These are phyloP conservation scores for Embiotoca jacksoni DNA, from an alignment of 2,113 vertebrate species.

Conservation along the genomic window DNA sequence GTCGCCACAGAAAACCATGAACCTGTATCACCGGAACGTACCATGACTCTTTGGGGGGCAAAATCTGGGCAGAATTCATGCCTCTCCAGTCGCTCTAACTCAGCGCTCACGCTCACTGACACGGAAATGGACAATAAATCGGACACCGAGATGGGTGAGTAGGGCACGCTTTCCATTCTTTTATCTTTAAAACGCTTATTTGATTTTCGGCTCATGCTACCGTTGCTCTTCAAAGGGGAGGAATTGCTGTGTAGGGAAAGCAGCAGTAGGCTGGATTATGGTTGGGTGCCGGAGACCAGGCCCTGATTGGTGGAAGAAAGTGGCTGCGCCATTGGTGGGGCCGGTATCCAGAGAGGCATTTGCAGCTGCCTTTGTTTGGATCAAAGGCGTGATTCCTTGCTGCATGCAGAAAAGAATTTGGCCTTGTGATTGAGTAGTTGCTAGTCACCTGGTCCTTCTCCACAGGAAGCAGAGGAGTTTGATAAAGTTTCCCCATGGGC, in stretches of 20 bases:
- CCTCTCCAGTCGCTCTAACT: constrained; percentile 98
- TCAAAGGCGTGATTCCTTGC: constrained; percentile 72
- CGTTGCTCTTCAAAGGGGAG: constrained; percentile 36
- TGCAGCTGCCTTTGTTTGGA: constrained; percentile 76
- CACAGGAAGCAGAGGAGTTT: constrained; percentile 71
- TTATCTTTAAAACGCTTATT: constrained; percentile 33
- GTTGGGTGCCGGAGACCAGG: constrained; percentile 50
- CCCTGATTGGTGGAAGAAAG: constrained; percentile 69
- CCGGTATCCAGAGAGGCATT: constrained; percentile 58
- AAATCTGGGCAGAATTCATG: constrained; percentile 95
- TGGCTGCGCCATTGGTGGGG: constrained; percentile 64
- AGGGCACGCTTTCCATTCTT: constrained; percentile 40
- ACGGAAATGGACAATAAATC: constrained; percentile 98
- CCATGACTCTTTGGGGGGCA: constrained; percentile 95
- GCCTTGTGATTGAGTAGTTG: constrained; percentile 69
- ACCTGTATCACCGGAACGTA: constrained; percentile 94
- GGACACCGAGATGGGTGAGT: constrained; percentile 97
- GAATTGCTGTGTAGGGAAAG: constrained; percentile 25
- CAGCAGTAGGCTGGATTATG: constrained; percentile 58
- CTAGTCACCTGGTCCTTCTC: constrained; percentile 84
- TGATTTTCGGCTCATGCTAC: constrained; percentile 38
- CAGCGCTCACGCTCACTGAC: constrained; percentile 96
- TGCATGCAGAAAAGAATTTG: constrained; percentile 65
- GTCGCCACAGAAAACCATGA: constrained; percentile 92
- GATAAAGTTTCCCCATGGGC: constrained; percentile 85